Percentiles rank a stretch among this genome's conserved stretches.
phyloP scores from a whole-genome alignment of 2,797 vertebrate genomes.

The Sebastes itinus region DNA sequence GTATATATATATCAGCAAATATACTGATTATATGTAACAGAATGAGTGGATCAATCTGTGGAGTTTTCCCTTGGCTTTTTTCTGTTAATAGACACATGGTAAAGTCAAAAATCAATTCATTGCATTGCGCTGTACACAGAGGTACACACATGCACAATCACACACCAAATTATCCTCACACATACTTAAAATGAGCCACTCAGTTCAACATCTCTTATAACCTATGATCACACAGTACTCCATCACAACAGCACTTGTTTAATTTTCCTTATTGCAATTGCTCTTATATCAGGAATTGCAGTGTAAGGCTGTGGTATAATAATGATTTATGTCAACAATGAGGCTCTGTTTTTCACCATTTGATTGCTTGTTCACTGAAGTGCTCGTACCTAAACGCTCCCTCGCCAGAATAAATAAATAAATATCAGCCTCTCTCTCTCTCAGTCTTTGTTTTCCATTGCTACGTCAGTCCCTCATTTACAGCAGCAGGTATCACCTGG shows the following conservation, averaged over 20 bases:
- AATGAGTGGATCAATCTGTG: not conserved
- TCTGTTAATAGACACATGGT: not conserved
- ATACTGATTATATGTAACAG: not conserved
- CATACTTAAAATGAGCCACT: slow-evolving; percentile 24
- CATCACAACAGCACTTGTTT: slow-evolving; percentile 34
- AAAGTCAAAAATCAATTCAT: not conserved
- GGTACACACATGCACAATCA: not conserved
- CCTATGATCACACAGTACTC: slow-evolving; percentile 52
- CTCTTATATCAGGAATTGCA: slow-evolving; percentile 49
- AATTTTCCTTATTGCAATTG: slow-evolving; percentile 38
- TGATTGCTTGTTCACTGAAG: slow-evolving; percentile 73
- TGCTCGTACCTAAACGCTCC: slow-evolving; percentile 54
- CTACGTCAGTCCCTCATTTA: slow-evolving; percentile 7
- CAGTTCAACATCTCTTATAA: slow-evolving; percentile 39
- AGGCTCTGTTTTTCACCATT: slow-evolving; percentile 52
- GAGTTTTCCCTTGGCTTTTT: not conserved
- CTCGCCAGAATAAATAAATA: slow-evolving; percentile 57
- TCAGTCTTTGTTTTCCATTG: slow-evolving; percentile 17
- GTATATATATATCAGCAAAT: too few species aligned
- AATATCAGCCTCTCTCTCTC: slow-evolving; percentile 9
- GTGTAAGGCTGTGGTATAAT: slow-evolving; percentile 50
- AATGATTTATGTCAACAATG: slow-evolving; percentile 71
- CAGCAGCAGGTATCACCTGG: slow-evolving; percentile 22
- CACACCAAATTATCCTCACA: not conserved
- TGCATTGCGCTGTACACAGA: not conserved